Conservation (phyloP, 2,113 vertebrate genomes). For the Xiphophorus maculatus region DNA sequence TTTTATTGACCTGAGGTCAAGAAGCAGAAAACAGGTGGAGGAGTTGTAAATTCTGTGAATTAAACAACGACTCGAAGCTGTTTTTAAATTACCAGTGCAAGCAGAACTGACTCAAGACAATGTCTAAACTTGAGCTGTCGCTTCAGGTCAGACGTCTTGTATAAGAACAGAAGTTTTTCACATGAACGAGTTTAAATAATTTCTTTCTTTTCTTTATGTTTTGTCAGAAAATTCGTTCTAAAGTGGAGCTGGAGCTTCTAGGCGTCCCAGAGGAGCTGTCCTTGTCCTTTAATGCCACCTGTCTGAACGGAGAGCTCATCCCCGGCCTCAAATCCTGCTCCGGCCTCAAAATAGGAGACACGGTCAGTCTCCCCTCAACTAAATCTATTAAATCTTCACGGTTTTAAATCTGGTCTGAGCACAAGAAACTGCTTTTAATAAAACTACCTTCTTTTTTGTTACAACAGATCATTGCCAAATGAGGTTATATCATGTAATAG, state of each 20-base stretch:
- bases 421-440: no score
- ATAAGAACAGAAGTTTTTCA: background rate
- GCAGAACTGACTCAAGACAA: background rate
- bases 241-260: constrained; percentile 92
- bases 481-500: no score
- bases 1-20: background rate
- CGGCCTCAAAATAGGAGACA: constrained; percentile 95
- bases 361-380: constrained; percentile 71
- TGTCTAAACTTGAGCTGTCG: background rate
- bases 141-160: background rate
- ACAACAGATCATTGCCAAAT: no score
- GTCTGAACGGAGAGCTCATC: constrained; percentile 88
- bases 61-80: background rate
- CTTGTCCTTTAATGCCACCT: constrained; percentile 93
- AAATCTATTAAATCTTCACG: background rate
- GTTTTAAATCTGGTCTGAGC: background rate
- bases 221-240: constrained; percentile 93
- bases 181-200: background rate
- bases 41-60: background rate
- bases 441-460: no score
- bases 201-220: constrained; percentile 9
- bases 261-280: constrained; percentile 91
- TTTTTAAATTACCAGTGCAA: background rate
- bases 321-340: constrained; percentile 90
- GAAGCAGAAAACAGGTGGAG: constrained; percentile 7